A percentile compares a stretch with the other conserved stretches of the same genome.
Conservation (phyloP, 1,140 invertebrate species). For the Pollicipes pollicipes region DNA sequence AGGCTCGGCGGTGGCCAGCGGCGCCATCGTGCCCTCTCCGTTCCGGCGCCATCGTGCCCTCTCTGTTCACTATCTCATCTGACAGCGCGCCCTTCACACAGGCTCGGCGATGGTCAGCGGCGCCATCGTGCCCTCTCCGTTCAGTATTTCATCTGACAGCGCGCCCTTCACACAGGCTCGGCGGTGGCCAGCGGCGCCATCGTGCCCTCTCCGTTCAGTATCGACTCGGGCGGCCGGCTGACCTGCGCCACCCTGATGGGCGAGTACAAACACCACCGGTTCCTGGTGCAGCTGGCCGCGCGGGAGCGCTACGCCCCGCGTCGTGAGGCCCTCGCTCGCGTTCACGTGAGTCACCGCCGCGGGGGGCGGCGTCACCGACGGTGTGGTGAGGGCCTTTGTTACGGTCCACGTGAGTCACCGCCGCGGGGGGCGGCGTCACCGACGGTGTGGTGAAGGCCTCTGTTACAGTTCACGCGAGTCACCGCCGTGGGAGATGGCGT, state of each 20-base stretch:
- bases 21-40: constrained; percentile 68
- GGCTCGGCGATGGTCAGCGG: too few species aligned
- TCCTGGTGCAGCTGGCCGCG: constrained; percentile 62
- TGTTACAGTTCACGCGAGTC: too few species aligned
- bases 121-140: too few species aligned
- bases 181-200: constrained; percentile 55
- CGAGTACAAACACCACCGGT: constrained; percentile 70
- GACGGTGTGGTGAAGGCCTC: too few species aligned
- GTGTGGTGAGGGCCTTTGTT: constrained; percentile 23
- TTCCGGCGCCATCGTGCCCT: too few species aligned
- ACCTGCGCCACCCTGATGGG: constrained; percentile 55
- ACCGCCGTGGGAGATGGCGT: too few species aligned
- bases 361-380: too few species aligned
- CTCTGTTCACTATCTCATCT: too few species aligned
- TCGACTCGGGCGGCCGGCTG: constrained; percentile 41
- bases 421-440: too few species aligned
- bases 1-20: too few species aligned
- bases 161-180: constrained; percentile 27
- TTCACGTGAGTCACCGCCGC: constrained; percentile 43
- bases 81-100: too few species aligned
- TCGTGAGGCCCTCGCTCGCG: constrained; percentile 54
- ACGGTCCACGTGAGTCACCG: constrained; percentile 50
- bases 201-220: constrained; percentile 68
- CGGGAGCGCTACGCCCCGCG: constrained; percentile 62
- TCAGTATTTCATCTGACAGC: too few species aligned